Evolutionary conservation across 2,797 vertebrate species (phyloP).

Genomic region (Aulostomus chinensis): DNA sequence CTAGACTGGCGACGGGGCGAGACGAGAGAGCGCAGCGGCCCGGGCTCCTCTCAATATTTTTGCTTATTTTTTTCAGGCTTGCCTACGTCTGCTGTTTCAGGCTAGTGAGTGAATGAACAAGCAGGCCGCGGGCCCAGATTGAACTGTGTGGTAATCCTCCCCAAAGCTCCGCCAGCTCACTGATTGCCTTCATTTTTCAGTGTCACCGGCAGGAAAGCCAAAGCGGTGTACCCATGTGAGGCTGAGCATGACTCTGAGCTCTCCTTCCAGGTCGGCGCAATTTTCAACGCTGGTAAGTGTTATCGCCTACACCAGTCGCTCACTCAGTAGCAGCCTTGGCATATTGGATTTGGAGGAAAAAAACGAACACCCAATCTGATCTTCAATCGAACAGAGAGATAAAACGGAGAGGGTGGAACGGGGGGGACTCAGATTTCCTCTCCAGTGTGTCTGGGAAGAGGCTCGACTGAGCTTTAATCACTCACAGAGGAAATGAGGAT

Average conservation of each 20-base stretch:
- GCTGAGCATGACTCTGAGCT: conserved; percentile 97
- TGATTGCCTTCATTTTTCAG: conserved; percentile 86
- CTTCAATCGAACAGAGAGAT: conserved; percentile 68
- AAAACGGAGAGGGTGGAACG: conserved; percentile 43
- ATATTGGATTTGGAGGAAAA: conserved; percentile 79
- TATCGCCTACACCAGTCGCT: conserved; percentile 75
- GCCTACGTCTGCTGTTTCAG: conserved; percentile 69
- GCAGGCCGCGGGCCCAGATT: conserved; percentile 66
- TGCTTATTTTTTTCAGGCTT: conserved; percentile 55
- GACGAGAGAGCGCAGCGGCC: conserved; percentile 36
- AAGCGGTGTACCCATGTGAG: conserved; percentile 94
- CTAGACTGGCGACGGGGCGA: conserved; percentile 48
- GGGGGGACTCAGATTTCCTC: conserved; percentile 53
- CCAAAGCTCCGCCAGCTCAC: conserved; percentile 72
- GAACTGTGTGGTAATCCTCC: conserved; percentile 75
- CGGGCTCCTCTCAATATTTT: conserved; percentile 48
- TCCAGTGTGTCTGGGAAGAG: conserved; percentile 61
- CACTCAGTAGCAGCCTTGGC: conserved; percentile 67
- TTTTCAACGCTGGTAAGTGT: conserved; percentile 97
- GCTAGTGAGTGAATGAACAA: conserved; percentile 65
- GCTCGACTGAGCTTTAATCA: conserved; percentile 70
- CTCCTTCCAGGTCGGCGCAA: conserved; percentile 94
- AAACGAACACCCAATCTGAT: conserved; percentile 76
- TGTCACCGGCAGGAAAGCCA: conserved; percentile 86
- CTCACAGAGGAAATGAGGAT: conserved; percentile 69